Conservation (phyloP, 2,888 invertebrate species). For the Odontocolon sp. region DNA sequence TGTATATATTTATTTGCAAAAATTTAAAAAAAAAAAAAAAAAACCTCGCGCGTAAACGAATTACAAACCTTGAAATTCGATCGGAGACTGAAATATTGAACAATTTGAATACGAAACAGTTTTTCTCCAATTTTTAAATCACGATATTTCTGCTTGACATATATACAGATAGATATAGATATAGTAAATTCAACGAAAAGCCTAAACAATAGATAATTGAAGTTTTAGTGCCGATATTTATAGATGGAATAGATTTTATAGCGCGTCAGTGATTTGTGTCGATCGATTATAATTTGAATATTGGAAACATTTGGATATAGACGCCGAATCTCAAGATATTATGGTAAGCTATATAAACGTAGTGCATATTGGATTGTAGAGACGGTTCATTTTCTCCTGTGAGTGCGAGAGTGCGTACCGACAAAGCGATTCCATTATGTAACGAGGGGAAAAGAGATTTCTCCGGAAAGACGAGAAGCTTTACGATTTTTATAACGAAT, state of each 20-base stretch:
- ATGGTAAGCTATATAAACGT: constrained; percentile 1
- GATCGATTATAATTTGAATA: background rate
- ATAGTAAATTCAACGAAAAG: too few relatives aligned
- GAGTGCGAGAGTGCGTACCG: constrained; percentile 36
- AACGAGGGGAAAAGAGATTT: constrained; percentile 59
- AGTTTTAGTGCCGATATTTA: too few relatives aligned
- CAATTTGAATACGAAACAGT: too few relatives aligned
- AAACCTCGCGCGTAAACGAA: background rate
- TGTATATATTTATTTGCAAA: background rate
- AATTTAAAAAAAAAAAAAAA: background rate
- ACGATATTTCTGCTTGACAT: too few relatives aligned
- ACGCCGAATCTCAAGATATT: constrained; percentile 9
- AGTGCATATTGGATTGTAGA: background rate
- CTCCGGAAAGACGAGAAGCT: constrained; percentile 47
- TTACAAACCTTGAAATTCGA: background rate
- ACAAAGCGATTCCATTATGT: constrained; percentile 45
- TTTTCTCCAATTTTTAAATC: too few relatives aligned
- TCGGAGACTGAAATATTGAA: too few relatives aligned
- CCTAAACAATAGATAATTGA: too few relatives aligned
- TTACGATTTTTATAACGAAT: background rate
- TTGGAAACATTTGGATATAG: constrained; percentile 33
- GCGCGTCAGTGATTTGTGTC: constrained; percentile 10
- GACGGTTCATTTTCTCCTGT: background rate
- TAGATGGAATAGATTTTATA: too few relatives aligned
- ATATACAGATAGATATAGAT: too few relatives aligned